A percentile compares a stretch with the other conserved stretches of the same genome.
Conservation (phyloP, 2,888 invertebrate species). For the Parnassius mnemosyne region DNA sequence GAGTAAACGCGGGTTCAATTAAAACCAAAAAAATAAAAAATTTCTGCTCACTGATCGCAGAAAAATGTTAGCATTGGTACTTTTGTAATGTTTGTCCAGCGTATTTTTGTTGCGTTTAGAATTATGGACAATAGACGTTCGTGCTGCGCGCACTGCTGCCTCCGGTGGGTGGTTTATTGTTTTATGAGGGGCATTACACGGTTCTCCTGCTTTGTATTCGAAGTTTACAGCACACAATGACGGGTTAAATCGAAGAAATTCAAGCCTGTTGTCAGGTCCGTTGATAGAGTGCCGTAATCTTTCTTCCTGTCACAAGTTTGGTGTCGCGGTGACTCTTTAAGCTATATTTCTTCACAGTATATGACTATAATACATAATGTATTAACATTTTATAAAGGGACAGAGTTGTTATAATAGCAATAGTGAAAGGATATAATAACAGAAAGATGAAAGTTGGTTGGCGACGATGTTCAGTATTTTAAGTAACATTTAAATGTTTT, state of each 20-base stretch:
- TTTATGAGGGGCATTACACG: constrained; percentile 64
- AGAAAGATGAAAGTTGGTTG: no score
- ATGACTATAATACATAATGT: constrained; percentile 1
- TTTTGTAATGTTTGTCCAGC: constrained; percentile 40
- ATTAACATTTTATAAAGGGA: neutral
- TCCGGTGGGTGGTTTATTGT: constrained; percentile 73
- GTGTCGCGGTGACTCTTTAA: constrained; percentile 26
- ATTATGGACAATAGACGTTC: constrained; percentile 37
- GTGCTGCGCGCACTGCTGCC: constrained; percentile 33
- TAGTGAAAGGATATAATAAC: neutral
- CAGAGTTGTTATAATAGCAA: neutral
- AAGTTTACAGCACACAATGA: constrained; percentile 54
- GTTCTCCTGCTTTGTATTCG: constrained; percentile 47
- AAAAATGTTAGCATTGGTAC: constrained; percentile 43
- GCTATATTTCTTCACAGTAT: constrained; percentile 20
- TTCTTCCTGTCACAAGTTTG: constrained; percentile 60
- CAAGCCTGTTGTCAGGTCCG: constrained; percentile 55
- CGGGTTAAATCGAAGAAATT: constrained; percentile 61
- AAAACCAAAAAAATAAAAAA: constrained; percentile 30
- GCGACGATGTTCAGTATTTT: neutral
- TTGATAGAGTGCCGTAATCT: constrained; percentile 63
- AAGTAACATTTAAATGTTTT: neutral
- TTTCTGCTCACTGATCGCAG: constrained; percentile 36
- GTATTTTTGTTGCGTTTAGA: constrained; percentile 38
- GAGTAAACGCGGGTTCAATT: neutral